These are phyloP conservation scores for Celastrina argiolus DNA, from an alignment of 2,888 invertebrate species.

Conservation along the genomic window DNA sequence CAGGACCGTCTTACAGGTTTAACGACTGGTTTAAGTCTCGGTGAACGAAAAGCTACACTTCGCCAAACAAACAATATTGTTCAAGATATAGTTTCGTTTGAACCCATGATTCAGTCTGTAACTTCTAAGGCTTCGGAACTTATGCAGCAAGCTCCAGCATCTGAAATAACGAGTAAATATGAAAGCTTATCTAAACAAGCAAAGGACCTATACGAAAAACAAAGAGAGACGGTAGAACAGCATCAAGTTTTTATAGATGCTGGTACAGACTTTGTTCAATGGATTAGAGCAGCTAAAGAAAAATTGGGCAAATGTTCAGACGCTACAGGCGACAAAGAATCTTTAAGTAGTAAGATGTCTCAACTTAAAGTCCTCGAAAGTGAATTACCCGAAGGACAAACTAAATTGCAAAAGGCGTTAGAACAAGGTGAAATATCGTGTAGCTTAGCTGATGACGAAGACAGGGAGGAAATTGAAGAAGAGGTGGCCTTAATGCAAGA, in stretches of 20 bases:
- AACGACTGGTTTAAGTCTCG: conserved; percentile 86
- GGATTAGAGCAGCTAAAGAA: conserved; percentile 95
- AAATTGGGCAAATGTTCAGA: conserved; percentile 93
- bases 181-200: conserved; percentile 93
- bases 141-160: conserved; percentile 93
- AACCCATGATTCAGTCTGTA: conserved; percentile 97
- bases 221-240: conserved; percentile 92
- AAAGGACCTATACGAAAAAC: conserved; percentile 91
- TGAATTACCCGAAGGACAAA: conserved; percentile 89
- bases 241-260: conserved; percentile 95
- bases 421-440: conserved; percentile 93
- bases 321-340: conserved; percentile 94
- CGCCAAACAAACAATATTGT: conserved; percentile 95
- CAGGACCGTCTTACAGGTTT: conserved; percentile 82
- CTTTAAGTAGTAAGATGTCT: conserved; percentile 89
- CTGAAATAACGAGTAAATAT: conserved; percentile 94
- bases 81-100: conserved; percentile 97
- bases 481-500: conserved; percentile 94
- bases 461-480: conserved; percentile 93
- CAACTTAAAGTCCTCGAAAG: conserved; percentile 90
- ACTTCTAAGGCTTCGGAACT: conserved; percentile 95
- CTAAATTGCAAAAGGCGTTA: conserved; percentile 88
- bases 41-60: conserved; percentile 92
- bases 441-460: conserved; percentile 88
- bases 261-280: conserved; percentile 93